Evolutionary conservation across 2,113 vertebrate genomes (phyloP), one percentile per base, ranked within the genome.

Genomic region (Xiphorhynchus elegans): DNA sequence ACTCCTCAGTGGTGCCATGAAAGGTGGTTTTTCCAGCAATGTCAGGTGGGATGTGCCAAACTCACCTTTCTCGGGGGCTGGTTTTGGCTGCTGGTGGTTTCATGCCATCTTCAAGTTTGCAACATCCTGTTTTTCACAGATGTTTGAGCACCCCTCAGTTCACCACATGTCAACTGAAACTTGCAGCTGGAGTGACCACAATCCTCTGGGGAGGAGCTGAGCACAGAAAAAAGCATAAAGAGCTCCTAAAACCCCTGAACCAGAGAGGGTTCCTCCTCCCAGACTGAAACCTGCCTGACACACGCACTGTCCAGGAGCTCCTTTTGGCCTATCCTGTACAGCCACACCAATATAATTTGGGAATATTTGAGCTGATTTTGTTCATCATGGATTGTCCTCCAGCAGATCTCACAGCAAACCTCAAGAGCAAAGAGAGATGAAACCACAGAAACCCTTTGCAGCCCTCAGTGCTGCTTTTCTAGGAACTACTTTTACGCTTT

Each of bases 1-100:
- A 0, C 53, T 7, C 82, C 7, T 1, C 81, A 21, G 13, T 1
- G 52, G 58, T 3, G 25, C 4, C 0, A 1, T 10, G 46, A 35
- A 23, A 66, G 28, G n/a, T 13, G 37, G 46, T 42, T 53, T 28
- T 59, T 7, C 23, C 3, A 13, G 69, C 59, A 59, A 2, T 13
- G n/a, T 37, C 11, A 0, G 19, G 47, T 11, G 39, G 7, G 7
- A 5, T 2, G 37, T 21, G 42, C 42, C 77, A 55, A 73, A 9
- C 3, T 20, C 6, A 2, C 42, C 47, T 33, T 42, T 28, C 74
- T 8, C 40, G 1, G 0, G 17, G 35, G 11, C 29, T 42, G 88
- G 7, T 23, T 80, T 28, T 6, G 58, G 33, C 25, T n/a, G 76
- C 2, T 7, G 77, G 17, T 9, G 1, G 35, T 39, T 35, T 63